Conservation (phyloP, 2,113 vertebrate species). For the Cyanoderma ruficeps region DNA sequence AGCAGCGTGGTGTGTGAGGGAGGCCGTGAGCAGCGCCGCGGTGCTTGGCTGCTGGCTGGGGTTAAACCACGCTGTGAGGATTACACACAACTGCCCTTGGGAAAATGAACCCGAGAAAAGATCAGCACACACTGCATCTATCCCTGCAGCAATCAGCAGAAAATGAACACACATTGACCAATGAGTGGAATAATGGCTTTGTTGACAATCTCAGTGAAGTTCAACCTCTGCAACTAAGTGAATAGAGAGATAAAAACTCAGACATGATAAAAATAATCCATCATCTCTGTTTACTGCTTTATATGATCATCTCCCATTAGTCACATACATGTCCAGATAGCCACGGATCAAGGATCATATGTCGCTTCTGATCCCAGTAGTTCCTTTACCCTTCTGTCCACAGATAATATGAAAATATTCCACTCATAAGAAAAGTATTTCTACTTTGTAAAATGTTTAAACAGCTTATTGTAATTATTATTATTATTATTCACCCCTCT, state of each 20-base stretch:
- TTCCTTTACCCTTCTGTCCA: not conserved
- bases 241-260: not conserved
- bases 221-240: constrained; percentile 19
- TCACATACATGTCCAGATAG: not conserved
- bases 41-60: not conserved
- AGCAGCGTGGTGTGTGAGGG: not conserved
- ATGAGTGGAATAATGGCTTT: constrained; percentile 70
- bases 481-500: not conserved
- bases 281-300: not conserved
- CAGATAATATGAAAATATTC: not conserved
- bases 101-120: constrained; percentile 36
- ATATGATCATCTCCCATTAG: not conserved
- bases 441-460: not conserved
- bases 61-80: not conserved
- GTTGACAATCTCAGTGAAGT: constrained; percentile 53
- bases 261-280: not conserved
- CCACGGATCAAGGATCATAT: not conserved
- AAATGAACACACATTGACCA: constrained; percentile 66
- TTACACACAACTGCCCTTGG: not conserved
- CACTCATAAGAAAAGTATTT: not conserved
- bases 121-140: not conserved
- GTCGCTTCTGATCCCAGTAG: not conserved
- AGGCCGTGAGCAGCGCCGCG: not conserved
- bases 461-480: not conserved
- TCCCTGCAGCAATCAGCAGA: constrained; percentile 49